These are phyloP conservation scores for Drosophila micromelanica DNA, from an alignment of 1,140 invertebrate species.

Conservation along the genomic window DNA sequence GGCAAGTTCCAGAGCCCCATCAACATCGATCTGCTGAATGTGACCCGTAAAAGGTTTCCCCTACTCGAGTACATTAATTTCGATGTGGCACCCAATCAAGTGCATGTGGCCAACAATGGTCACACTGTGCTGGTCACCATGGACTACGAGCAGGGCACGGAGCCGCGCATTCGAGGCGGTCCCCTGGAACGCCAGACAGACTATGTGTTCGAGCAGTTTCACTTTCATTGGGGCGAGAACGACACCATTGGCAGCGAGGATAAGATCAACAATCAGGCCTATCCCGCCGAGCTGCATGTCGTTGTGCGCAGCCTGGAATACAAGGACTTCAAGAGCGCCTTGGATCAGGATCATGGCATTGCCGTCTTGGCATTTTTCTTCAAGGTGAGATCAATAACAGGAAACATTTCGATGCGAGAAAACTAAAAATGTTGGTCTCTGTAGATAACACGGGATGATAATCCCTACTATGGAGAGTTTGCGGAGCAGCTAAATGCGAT, in stretches of 20 bases:
- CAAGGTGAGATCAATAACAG: constrained; percentile 86
- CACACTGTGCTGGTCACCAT: constrained; percentile 88
- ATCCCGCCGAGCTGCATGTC: constrained; percentile 93
- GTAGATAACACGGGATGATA: constrained; percentile 46
- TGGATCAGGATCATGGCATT: constrained; percentile 89
- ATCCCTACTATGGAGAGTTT: constrained; percentile 86
- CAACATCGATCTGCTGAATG: constrained; percentile 90
- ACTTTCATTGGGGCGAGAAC: constrained; percentile 92
- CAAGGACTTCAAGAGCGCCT: constrained; percentile 87
- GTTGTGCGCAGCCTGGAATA: constrained; percentile 93
- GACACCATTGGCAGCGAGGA: constrained; percentile 94
- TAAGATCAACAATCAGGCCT: constrained; percentile 90
- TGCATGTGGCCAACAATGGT: constrained; percentile 89
- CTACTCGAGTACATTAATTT: constrained; percentile 87
- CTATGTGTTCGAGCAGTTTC: constrained; percentile 91
- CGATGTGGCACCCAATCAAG: constrained; percentile 85
- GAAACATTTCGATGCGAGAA: not conserved
- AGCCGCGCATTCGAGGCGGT: constrained; percentile 87
- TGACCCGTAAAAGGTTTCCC: constrained; percentile 85
- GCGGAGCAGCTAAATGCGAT: constrained; percentile 86
- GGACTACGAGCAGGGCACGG: constrained; percentile 84
- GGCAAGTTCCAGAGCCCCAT: constrained; percentile 94
- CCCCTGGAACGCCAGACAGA: constrained; percentile 86
- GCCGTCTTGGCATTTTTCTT: constrained; percentile 94
- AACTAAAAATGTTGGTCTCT: not conserved